phyloP scores from a whole-genome alignment of 2,113 vertebrate genomes.

The Abramis brama region DNA sequence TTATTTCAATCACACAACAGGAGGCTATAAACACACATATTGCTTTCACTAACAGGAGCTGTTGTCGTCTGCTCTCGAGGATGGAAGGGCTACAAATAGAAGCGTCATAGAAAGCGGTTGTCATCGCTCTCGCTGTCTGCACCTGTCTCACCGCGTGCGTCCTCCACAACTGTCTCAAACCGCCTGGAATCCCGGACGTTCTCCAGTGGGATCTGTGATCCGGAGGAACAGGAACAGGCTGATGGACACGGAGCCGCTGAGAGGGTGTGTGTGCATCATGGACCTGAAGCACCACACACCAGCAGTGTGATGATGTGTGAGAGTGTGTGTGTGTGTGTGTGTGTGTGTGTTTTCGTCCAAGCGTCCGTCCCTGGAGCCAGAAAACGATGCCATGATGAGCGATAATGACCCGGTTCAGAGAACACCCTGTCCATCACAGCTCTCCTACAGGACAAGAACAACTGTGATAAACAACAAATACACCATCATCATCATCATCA shows the following conservation, averaged over 20 bases:
- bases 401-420: constrained; percentile 56
- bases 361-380: constrained; percentile 20
- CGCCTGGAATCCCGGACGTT: background rate
- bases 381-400: constrained; percentile 31
- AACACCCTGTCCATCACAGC: constrained; percentile 72
- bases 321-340: background rate
- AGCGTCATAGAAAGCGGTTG: background rate
- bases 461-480: background rate
- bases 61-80: constrained; percentile 7
- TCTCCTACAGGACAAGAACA: constrained; percentile 65
- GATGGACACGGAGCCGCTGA: background rate
- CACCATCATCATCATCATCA: too few species aligned
- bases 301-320: background rate
- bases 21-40: background rate
- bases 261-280: background rate
- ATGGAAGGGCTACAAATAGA: background rate
- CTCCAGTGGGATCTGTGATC: background rate
- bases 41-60: background rate
- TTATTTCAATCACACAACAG: background rate
- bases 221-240: background rate
- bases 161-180: background rate
- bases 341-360: background rate
- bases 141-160: background rate
- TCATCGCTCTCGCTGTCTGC: background rate
- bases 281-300: background rate